Percentiles rank a stretch among this genome's conserved stretches.
Conservation (phyloP, 2,113 vertebrate species). For the Eleginops maclovinus region DNA sequence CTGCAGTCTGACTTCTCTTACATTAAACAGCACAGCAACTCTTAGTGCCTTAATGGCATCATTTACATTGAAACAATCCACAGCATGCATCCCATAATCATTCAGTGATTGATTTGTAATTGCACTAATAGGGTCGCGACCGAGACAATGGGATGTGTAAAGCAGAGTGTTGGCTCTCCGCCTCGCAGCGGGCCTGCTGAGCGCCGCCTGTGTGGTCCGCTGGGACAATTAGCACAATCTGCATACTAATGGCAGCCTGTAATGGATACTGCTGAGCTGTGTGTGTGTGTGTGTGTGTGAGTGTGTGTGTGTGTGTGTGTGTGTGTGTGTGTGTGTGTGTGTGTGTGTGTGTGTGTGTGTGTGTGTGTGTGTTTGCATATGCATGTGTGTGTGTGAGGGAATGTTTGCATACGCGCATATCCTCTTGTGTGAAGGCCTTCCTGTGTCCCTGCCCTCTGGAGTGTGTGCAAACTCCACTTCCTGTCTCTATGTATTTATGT, state of each 20-base stretch:
- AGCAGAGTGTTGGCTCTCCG: conserved; percentile 57
- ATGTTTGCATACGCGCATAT: conserved; percentile 70
- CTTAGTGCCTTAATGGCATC: background rate
- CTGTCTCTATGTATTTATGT: background rate
- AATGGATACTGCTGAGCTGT: conserved; percentile 80
- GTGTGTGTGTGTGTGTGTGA: conserved; percentile 57
- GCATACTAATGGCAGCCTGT: conserved; percentile 81
- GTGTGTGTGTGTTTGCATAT: conserved; percentile 49
- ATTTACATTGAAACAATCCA: conserved; percentile 65
- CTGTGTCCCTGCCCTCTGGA: conserved; percentile 48
- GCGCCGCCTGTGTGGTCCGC: conserved; percentile 82
- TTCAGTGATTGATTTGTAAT: conserved; percentile 77
- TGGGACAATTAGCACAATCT: conserved; percentile 84
- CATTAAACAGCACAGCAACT: conserved; percentile 1
- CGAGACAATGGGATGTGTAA: conserved; percentile 72
- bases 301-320: conserved; percentile 14
- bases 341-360: conserved; percentile 53
- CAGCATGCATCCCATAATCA: conserved; percentile 71
- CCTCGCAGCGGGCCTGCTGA: conserved; percentile 61
- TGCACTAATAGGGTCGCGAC: conserved; percentile 74
- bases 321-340: conserved; percentile 8
- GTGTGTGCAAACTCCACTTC: conserved; percentile 25
- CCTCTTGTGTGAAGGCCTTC: conserved; percentile 42
- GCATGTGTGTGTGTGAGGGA: conserved; percentile 45
- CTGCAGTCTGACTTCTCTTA: background rate